Evolutionary conservation across 2,888 invertebrate genomes (phyloP).

Genomic region (Danaus chrysippus): DNA sequence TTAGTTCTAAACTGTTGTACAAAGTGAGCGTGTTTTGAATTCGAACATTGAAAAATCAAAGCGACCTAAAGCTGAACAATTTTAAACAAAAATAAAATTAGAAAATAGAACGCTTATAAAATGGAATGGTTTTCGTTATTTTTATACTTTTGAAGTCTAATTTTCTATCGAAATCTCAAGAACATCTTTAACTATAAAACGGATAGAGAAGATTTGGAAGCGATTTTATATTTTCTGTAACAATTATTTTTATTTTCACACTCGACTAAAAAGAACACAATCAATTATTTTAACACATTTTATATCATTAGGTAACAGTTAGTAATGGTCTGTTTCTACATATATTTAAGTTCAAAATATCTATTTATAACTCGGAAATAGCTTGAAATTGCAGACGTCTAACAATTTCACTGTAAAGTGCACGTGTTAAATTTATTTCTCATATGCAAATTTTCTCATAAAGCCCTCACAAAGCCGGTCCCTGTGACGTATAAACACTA

Average conservation of each 20-base stretch:
- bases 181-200: too few species aligned
- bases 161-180: background rate
- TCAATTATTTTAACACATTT: too few species aligned
- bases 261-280: too few species aligned
- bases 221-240: too few species aligned
- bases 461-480: background rate
- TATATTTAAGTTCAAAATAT: background rate
- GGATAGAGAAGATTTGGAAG: too few species aligned
- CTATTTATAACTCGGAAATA: background rate
- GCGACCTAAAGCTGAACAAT: background rate
- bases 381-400: slow-evolving; percentile 1
- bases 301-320: too few species aligned
- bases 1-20: background rate
- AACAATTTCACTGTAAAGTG: slow-evolving; percentile 8
- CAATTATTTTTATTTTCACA: too few species aligned
- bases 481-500: background rate
- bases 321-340: background rate
- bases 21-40: background rate
- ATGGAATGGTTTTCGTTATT: background rate
- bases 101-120: slow-evolving; percentile 5
- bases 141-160: background rate
- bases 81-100: background rate
- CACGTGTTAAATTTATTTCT: slow-evolving; percentile 16
- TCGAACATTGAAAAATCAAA: background rate
- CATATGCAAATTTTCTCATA: slow-evolving; percentile 17